Base-by-base conservation (phyloP, 2,888 invertebrate genomes). In the Hartigia nigra region DNA sequence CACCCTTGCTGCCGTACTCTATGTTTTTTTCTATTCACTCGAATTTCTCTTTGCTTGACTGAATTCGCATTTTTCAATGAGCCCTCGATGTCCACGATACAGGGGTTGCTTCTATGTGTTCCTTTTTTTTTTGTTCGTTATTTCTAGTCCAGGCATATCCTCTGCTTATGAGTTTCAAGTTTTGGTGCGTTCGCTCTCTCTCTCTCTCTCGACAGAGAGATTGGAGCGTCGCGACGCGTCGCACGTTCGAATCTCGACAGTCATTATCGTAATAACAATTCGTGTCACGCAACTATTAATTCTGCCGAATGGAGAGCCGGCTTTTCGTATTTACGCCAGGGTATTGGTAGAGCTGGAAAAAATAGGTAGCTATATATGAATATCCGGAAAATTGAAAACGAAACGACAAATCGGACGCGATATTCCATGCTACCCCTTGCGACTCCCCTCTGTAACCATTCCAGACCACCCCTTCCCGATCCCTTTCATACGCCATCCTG, bases 341-440 rank as follows among this genome's bases (percentile, higher is more conserved):
- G 78, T 35, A 55, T 35, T 23, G 55, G 55, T 55, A 55, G 55
- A 55, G 23, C 55, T 23, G 55, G 55, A 55, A 55, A 55, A 55
- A 55, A 23, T 55, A 55, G 23, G 14, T 55, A 9, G 55, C 23
- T 9, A 76, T 78, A 81, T 84, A 86, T 87, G 85, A 87, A 88
- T 86, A 83, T 82, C 82, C 80, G 83, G 85, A 83, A 87, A 88
- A 87, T 87, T 88, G 86, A 88, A 88, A 88, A 85, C 84, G 83
- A 83, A 87, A 86, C 84, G 81, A 78, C 82, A 80, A 75, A 34
- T 80, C 76, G 81, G 37, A 35, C 76, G 79, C 77, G 74, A 31
- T 23, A 55, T 55, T 55, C 55, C 23, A 55, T 55, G 55, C 2
- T 55, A 55, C 23, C 55, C 55, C 55, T 55, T 55, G 55, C 23